Evolutionary conservation across 2,113 vertebrate genomes (phyloP).

Genomic region (Aramus guarauna): DNA sequence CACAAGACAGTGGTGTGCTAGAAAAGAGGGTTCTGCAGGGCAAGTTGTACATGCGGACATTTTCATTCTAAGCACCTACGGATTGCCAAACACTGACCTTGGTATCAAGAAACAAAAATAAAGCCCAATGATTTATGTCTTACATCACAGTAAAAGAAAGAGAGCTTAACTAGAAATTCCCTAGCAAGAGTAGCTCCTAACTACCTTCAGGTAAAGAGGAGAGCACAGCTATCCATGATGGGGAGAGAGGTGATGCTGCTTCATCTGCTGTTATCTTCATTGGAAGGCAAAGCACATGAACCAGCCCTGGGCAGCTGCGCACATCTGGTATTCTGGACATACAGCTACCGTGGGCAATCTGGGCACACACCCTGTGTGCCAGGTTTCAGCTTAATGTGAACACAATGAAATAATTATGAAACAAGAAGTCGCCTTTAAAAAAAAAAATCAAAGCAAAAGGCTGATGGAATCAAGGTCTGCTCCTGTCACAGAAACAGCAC

Average conservation of each 20-base stretch:
- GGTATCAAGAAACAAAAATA: not conserved
- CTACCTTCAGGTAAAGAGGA: not conserved
- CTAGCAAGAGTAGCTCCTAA: not conserved
- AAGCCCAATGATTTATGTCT: not conserved
- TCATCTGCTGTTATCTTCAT: not conserved
- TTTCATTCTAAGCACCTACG: not conserved
- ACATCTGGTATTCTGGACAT: not conserved
- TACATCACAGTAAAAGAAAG: not conserved
- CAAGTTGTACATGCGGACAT: not conserved
- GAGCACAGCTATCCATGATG: not conserved
- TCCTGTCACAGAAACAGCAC: not conserved
- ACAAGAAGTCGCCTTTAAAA: not conserved
- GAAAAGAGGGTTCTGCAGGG: not conserved
- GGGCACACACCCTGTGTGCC: not conserved
- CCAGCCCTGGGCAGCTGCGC: not conserved
- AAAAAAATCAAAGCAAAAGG: not conserved
- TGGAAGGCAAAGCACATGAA: not conserved
- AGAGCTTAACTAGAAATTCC: not conserved
- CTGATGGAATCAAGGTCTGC: not conserved
- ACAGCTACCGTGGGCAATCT: not conserved
- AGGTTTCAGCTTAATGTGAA: not conserved
- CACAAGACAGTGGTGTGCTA: fast-evolving
- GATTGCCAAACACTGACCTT: not conserved
- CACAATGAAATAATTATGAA: not conserved
- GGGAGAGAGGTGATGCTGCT: not conserved